phyloP scores from a whole-genome alignment of 2,888 invertebrate genomes.

The Ichneumoninae sp. region DNA sequence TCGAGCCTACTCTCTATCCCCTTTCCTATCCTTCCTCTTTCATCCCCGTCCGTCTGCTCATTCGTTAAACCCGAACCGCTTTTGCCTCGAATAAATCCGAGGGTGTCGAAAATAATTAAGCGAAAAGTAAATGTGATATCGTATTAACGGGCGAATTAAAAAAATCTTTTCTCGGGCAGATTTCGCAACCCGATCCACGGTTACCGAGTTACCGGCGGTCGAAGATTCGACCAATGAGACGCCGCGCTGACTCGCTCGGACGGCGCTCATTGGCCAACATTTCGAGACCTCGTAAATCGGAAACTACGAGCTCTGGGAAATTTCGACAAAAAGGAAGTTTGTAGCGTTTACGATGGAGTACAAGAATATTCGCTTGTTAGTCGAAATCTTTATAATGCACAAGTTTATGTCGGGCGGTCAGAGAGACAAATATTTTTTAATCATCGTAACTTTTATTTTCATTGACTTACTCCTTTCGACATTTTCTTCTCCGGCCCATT shows the following conservation, averaged over 20 bases:
- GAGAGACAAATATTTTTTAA: background rate
- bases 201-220: background rate
- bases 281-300: background rate
- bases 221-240: background rate
- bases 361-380: background rate
- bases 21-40: constrained; percentile 1
- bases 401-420: background rate
- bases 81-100: background rate
- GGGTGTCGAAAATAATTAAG: background rate
- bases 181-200: background rate
- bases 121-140: background rate
- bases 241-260: background rate
- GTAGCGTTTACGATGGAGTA: background rate
- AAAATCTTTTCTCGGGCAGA: background rate
- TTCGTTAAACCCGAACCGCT: background rate
- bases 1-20: constrained; percentile 18
- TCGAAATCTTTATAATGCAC: background rate
- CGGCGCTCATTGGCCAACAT: background rate
- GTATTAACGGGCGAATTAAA: background rate
- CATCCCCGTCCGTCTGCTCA: background rate
- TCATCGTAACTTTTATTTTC: background rate
- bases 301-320: background rate
- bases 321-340: background rate
- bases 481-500: background rate
- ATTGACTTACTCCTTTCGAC: background rate